These are phyloP conservation scores for Mionectes olivaceus DNA, from an alignment of 2,797 vertebrate genomes.

Conservation along the genomic window DNA sequence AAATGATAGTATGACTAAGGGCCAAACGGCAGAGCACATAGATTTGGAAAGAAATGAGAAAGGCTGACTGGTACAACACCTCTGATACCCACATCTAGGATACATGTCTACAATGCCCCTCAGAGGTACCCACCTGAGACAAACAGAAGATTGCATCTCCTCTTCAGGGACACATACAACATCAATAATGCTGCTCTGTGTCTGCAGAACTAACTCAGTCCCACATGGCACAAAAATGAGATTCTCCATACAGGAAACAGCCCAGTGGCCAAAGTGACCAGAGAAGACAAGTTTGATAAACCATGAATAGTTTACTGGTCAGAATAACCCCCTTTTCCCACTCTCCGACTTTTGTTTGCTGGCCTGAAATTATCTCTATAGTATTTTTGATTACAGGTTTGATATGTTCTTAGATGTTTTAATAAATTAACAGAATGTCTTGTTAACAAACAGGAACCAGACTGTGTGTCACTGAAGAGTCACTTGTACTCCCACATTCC, in stretches of 20 bases:
- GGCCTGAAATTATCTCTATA: not conserved
- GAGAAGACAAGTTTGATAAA: not conserved
- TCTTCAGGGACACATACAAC: not conserved
- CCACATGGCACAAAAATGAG: not conserved
- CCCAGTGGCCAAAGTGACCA: not conserved
- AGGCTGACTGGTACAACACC: not conserved
- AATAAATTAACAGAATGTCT: not conserved
- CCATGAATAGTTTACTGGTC: not conserved
- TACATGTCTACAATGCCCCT: not conserved
- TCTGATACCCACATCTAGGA: not conserved
- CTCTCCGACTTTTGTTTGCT: not conserved
- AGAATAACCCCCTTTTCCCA: not conserved
- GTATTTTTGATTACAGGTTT: not conserved
- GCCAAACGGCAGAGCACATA: not conserved
- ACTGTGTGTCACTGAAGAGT: not conserved
- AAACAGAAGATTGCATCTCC: not conserved
- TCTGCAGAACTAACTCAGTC: not conserved
- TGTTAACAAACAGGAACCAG: not conserved
- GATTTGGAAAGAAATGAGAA: not conserved
- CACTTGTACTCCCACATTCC: not conserved
- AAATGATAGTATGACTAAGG: not conserved
- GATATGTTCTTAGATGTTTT: not conserved
- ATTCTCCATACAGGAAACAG: not conserved
- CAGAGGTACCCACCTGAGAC: not conserved
- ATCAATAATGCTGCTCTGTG: not conserved